Evolutionary conservation across 2,797 vertebrate genomes (phyloP).

Genomic region (Urophycis tenuis): DNA sequence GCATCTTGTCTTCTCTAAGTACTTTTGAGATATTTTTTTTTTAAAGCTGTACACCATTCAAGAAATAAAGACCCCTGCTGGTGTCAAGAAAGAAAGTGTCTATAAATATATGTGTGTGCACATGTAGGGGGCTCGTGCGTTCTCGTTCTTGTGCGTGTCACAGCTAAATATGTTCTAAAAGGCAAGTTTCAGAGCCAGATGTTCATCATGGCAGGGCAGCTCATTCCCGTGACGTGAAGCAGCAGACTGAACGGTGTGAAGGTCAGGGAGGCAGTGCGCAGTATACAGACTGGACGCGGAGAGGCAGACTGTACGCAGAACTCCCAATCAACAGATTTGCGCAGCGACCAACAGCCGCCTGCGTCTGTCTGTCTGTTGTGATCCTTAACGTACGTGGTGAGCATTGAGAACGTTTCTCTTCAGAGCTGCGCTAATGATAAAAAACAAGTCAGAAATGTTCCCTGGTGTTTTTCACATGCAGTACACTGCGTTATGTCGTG

Average conservation of each 20-base stretch:
- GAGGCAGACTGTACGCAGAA: neutral
- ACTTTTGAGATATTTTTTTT: neutral
- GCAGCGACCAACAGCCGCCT: neutral
- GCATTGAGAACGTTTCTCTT: neutral
- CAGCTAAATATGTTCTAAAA: slow-evolving; percentile 34
- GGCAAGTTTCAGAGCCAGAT: slow-evolving; percentile 32
- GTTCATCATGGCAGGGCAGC: slow-evolving; percentile 39
- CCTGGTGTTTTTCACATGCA: neutral
- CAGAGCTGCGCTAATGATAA: neutral
- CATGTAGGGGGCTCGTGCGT: neutral
- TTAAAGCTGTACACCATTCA: neutral
- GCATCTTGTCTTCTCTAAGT: neutral
- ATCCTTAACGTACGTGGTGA: neutral
- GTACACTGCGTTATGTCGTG: neutral
- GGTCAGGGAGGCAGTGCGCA: slow-evolving; percentile 40
- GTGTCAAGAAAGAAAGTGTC: neutral
- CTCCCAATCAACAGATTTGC: neutral
- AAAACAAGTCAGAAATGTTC: neutral
- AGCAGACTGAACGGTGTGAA: slow-evolving; percentile 40
- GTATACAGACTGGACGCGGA: neutral
- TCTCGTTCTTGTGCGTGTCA: neutral
- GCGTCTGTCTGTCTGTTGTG: neutral
- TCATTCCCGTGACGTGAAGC: slow-evolving; percentile 33
- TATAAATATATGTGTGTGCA: slow-evolving; percentile 8
- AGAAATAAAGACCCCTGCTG: neutral